phyloP scores from a whole-genome alignment of 2,797 vertebrate species.

The Epinephelus malabaricus region DNA sequence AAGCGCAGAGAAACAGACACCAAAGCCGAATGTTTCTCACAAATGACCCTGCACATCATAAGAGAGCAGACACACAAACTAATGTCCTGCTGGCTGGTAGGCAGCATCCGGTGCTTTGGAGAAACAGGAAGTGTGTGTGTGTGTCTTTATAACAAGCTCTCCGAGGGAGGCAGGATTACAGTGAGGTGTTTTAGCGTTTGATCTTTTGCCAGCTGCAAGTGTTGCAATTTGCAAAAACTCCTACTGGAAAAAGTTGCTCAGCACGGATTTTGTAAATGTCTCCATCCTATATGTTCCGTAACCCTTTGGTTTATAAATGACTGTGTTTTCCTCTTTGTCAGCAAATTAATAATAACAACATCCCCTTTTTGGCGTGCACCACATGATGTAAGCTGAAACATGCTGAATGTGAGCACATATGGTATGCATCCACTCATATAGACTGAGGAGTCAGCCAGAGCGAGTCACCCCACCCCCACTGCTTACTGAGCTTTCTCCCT shows the following conservation, averaged over 20 bases:
- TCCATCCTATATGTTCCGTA: conserved; percentile 38
- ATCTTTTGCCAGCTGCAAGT: conserved; percentile 70
- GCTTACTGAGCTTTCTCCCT: conserved; percentile 21
- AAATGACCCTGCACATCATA: conserved; percentile 38
- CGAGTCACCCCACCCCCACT: conserved; percentile 53
- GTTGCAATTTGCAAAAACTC: conserved; percentile 50
- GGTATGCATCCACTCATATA: conserved; percentile 70
- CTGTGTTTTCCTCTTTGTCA: conserved; percentile 69
- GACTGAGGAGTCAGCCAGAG: conserved; percentile 30
- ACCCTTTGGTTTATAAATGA: conserved; percentile 34
- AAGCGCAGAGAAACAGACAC: conserved; percentile 14
- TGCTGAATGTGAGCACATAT: conserved; percentile 75
- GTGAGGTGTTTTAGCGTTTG: conserved; percentile 71
- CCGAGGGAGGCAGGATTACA: conserved; percentile 64
- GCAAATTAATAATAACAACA: conserved; percentile 71
- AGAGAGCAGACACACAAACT: conserved; percentile 36
- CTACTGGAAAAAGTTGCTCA: conserved; percentile 61
- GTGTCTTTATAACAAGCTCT: conserved; percentile 69
- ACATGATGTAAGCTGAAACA: conserved; percentile 74
- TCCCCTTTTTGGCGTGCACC: conserved; percentile 52
- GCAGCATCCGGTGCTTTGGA: conserved; percentile 72
- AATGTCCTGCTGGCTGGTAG: conserved; percentile 50
- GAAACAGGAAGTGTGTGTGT: conserved; percentile 76
- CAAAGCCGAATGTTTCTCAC: conserved; percentile 3
- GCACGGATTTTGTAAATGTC: conserved; percentile 24